Evolutionary conservation across 1,140 invertebrate species (phyloP).

Genomic region (Alviniconcha marisindica): DNA sequence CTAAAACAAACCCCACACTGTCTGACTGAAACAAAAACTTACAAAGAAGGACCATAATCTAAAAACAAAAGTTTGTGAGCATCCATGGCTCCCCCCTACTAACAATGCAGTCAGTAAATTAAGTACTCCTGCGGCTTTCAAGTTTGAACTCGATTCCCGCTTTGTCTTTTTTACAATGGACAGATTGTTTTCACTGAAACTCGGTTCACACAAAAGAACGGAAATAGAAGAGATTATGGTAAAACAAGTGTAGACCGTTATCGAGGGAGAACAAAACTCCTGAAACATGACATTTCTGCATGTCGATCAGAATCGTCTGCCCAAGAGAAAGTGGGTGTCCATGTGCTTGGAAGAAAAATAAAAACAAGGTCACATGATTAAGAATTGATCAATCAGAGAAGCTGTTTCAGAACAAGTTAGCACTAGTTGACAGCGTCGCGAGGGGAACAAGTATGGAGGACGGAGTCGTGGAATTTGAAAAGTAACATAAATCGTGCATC

Average conservation of each 20-base stretch:
- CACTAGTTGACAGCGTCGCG: slow-evolving; percentile 36
- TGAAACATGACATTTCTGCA: neutral
- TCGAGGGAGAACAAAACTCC: neutral
- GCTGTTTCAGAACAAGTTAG: slow-evolving; percentile 34
- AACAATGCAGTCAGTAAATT: neutral
- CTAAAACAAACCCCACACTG: neutral
- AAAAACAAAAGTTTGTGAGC: too few relatives aligned
- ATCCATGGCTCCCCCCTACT: too few relatives aligned
- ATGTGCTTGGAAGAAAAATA: neutral
- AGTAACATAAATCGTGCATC: neutral
- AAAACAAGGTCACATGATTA: slow-evolving; percentile 12
- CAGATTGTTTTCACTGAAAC: neutral
- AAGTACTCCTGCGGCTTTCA: neutral
- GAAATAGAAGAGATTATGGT: slow-evolving; percentile 3
- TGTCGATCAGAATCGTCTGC: neutral
- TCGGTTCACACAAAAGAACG: neutral
- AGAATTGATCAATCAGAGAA: slow-evolving; percentile 6
- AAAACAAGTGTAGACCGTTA: neutral
- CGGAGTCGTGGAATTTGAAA: neutral
- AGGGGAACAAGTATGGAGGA: slow-evolving; percentile 34
- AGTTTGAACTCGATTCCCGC: slow-evolving; percentile 1
- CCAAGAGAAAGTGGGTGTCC: neutral
- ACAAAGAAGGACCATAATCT: too few relatives aligned
- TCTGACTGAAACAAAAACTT: neutral
- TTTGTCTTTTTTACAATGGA: too few relatives aligned